Conservation (phyloP, 2,888 invertebrate species). For the Miltochrista miniata region DNA sequence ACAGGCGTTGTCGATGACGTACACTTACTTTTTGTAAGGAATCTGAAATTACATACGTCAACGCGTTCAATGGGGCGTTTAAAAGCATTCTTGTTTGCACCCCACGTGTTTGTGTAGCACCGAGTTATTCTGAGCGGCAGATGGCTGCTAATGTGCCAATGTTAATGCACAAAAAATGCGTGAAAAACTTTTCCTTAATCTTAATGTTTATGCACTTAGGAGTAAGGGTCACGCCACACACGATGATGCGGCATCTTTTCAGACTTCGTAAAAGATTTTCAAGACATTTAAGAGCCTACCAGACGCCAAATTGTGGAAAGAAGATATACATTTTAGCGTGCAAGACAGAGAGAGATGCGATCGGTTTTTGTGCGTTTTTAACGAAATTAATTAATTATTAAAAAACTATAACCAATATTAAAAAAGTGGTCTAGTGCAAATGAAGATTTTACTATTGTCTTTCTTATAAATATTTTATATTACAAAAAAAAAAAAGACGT, state of each 20-base stretch:
- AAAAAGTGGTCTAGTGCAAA: no score
- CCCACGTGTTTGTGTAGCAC: slow-evolving; percentile 51
- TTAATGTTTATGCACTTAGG: slow-evolving; percentile 21
- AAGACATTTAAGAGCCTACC: neutral
- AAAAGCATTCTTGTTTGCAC: slow-evolving; percentile 62
- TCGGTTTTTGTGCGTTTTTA: no score
- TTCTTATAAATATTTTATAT: no score
- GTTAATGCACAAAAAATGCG: slow-evolving; percentile 42
- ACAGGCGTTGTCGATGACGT: slow-evolving; percentile 40
- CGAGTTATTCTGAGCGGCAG: slow-evolving; percentile 54
- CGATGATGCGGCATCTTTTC: slow-evolving; percentile 13
- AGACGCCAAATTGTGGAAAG: no score
- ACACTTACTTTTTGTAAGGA: slow-evolving; percentile 62
- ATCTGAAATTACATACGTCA: slow-evolving; percentile 75
- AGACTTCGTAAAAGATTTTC: slow-evolving; percentile 14
- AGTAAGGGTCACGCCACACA: slow-evolving; percentile 16
- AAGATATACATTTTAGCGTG: no score
- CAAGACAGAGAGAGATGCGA: no score
- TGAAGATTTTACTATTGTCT: no score
- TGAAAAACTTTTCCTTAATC: slow-evolving; percentile 31
- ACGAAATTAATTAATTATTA: no score
- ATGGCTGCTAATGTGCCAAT: slow-evolving; percentile 47
- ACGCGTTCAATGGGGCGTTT: slow-evolving; percentile 68
- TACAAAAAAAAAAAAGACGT: no score
- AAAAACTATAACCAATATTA: no score